These are phyloP conservation scores for Eumeta japonica DNA, from an alignment of 1,140 invertebrate species.

Conservation along the genomic window DNA sequence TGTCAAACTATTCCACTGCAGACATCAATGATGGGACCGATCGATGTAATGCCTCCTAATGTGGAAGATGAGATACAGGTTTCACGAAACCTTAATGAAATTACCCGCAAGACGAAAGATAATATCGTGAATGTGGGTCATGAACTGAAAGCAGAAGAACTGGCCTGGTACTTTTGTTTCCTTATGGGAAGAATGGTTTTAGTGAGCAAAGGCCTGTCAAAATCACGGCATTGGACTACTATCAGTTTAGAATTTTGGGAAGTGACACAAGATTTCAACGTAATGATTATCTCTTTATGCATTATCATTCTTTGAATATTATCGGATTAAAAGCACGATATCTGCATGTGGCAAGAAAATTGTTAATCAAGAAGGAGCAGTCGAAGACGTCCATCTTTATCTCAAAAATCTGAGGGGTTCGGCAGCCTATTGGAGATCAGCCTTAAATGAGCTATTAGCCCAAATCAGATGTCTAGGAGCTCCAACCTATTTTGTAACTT, in stretches of 20 bases:
- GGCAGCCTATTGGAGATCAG: slow-evolving; percentile 22
- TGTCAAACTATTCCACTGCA: slow-evolving; percentile 16
- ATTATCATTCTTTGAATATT: slow-evolving; percentile 33
- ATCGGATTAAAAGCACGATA: slow-evolving; percentile 25
- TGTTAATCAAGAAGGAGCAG: slow-evolving; percentile 21
- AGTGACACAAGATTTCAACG: no score
- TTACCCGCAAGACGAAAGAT: slow-evolving; percentile 25
- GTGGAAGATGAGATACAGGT: slow-evolving; percentile 29
- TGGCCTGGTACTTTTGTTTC: slow-evolving; percentile 37
- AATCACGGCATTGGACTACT: slow-evolving; percentile 42
- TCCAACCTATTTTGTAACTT: slow-evolving; percentile 33
- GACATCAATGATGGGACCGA: slow-evolving; percentile 24
- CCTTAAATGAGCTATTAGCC: slow-evolving; percentile 17
- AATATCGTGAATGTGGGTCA: slow-evolving; percentile 29
- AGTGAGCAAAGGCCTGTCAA: slow-evolving; percentile 24
- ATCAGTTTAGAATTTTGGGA: slow-evolving; percentile 31
- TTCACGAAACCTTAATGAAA: slow-evolving; percentile 24
- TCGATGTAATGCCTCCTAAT: slow-evolving; percentile 23
- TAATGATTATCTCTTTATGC: slow-evolving; percentile 45
- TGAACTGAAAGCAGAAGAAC: slow-evolving; percentile 40
- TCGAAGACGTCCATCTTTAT: slow-evolving; percentile 24
- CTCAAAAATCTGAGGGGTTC: slow-evolving; percentile 26
- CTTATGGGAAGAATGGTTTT: slow-evolving; percentile 35
- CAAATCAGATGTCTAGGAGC: slow-evolving; percentile 19
- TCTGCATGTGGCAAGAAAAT: slow-evolving; percentile 23